Conservation (phyloP, 2,797 vertebrate species). For the Spondyliosoma cantharus region DNA sequence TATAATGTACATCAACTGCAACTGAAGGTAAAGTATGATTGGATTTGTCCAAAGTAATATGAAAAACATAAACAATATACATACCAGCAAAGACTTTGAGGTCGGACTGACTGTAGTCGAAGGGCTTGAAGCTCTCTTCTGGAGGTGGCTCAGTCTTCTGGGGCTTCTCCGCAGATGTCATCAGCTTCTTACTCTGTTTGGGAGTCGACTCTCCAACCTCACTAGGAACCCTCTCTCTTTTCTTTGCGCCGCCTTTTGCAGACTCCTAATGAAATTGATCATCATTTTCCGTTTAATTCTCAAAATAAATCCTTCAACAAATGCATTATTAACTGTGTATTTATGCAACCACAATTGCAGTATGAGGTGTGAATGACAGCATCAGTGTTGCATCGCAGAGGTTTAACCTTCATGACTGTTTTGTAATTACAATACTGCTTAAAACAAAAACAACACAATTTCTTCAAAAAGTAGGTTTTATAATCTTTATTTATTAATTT, state of each 20-base stretch:
- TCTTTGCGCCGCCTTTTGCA: conserved; percentile 75
- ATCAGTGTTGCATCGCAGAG: background rate
- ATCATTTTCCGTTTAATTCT: conserved; percentile 4
- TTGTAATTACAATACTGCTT: background rate
- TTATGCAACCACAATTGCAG: background rate
- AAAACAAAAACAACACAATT: background rate
- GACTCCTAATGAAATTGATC: conserved; percentile 68
- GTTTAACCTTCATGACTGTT: background rate
- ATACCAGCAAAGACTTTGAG: conserved; percentile 93
- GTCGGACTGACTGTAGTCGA: conserved; percentile 93
- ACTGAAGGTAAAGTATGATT: conserved; percentile 1
- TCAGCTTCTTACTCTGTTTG: conserved; percentile 86
- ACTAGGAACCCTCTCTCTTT: conserved; percentile 82
- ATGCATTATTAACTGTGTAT: background rate
- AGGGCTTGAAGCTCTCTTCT: conserved; percentile 86
- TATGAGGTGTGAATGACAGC: background rate
- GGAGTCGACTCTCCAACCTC: conserved; percentile 80
- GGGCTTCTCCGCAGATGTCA: conserved; percentile 75
- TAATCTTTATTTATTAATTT: background rate
- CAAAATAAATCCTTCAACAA: background rate
- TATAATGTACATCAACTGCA: background rate
- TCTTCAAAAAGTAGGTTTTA: background rate
- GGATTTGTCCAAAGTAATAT: background rate
- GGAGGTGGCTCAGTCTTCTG: conserved; percentile 67
- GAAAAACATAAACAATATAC: background rate